A percentile compares a stretch with the other conserved stretches of the same genome.
Conservation (phyloP, 2,797 vertebrate genomes). For the Nasua narica region DNA sequence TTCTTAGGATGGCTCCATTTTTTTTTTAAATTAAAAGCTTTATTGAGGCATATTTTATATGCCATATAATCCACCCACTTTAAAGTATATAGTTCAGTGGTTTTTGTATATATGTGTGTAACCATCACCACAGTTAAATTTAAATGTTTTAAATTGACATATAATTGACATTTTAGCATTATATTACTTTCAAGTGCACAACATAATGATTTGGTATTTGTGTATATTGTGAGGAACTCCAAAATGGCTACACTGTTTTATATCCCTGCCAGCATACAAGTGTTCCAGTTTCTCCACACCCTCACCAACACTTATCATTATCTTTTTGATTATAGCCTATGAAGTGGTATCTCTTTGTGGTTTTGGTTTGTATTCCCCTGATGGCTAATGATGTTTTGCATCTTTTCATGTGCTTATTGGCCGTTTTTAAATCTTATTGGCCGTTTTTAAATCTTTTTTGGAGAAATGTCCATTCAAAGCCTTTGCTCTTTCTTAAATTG, state of each 20-base stretch:
- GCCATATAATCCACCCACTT: background rate
- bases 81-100: background rate
- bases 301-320: background rate
- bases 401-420: background rate
- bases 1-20: background rate
- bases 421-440: background rate
- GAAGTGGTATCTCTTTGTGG: background rate
- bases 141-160: background rate
- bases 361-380: background rate
- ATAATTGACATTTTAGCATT: background rate
- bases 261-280: background rate
- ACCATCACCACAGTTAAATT: background rate
- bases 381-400: background rate
- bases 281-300: background rate
- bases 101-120: conserved; percentile 32
- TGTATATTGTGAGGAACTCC: background rate
- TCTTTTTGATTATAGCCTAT: background rate
- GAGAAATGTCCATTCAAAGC: background rate
- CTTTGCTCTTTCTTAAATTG: conserved; percentile 2
- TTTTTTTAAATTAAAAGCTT: background rate
- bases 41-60: conserved; percentile 5
- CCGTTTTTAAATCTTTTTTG: background rate
- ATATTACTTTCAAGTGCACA: background rate
- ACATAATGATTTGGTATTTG: background rate
- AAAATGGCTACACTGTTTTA: background rate